Conservation (phyloP, 2,797 vertebrate genomes). For the Dendrocincla fuliginosa region DNA sequence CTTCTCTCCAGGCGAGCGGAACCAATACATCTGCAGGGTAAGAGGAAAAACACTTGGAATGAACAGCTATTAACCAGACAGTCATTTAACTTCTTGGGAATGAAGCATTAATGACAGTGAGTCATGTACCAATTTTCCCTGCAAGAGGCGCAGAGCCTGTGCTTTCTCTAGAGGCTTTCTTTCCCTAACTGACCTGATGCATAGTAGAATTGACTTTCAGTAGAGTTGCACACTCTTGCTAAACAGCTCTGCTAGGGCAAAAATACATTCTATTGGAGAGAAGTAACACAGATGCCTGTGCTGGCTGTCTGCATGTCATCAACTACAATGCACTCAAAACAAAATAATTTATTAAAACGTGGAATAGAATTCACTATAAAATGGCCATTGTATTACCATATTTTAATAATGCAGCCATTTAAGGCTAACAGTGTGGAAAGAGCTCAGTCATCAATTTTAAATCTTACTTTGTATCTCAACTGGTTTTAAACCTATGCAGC, state of each 20-base stretch:
- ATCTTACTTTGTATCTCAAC: background rate
- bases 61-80: constrained; percentile 2
- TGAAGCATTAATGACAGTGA: background rate
- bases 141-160: background rate
- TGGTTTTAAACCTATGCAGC: constrained; percentile 9
- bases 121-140: background rate
- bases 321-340: background rate
- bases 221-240: background rate
- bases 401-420: constrained; percentile 33
- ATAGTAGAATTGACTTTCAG: background rate
- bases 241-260: background rate
- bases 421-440: constrained; percentile 31
- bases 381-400: background rate
- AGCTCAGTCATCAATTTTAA: constrained; percentile 30
- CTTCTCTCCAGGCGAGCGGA: constrained; percentile 84
- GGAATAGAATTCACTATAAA: constrained; percentile 24
- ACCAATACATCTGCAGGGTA: constrained; percentile 86
- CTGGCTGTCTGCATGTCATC: background rate
- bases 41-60: constrained; percentile 31
- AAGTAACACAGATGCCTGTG: background rate
- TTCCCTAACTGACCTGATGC: background rate
- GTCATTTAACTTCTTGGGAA: constrained; percentile 28
- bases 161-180: background rate
- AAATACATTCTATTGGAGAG: background rate
- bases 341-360: constrained; percentile 24